Evolutionary conservation across 2,113 vertebrate genomes (phyloP).

Genomic region (Hippoglossus stenolepis): DNA sequence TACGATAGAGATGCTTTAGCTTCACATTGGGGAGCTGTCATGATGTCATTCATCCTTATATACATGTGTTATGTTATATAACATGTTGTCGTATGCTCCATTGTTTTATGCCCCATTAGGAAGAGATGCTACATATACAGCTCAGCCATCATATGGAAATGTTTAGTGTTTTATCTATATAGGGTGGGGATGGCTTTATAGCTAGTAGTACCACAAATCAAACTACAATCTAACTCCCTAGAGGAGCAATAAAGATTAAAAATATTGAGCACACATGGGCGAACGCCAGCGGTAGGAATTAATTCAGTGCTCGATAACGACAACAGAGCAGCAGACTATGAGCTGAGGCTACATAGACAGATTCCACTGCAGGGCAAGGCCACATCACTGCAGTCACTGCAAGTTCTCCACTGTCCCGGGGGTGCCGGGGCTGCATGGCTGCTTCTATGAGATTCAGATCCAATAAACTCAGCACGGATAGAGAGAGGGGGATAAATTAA

Average conservation of each 20-base stretch:
- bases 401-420: constrained; percentile 14
- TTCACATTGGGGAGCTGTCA: not conserved
- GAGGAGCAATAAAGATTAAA: constrained; percentile 17
- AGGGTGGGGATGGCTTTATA: not conserved
- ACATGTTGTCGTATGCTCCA: not conserved
- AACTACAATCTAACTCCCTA: constrained; percentile 18
- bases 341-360: constrained; percentile 17
- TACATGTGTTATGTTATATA: not conserved
- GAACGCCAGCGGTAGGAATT: constrained; percentile 23
- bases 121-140: not conserved
- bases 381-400: constrained; percentile 32
- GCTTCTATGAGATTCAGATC: constrained; percentile 27
- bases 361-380: constrained; percentile 39
- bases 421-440: not conserved
- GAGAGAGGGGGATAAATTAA: constrained; percentile 23
- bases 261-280: constrained; percentile 6
- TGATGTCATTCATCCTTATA: not conserved
- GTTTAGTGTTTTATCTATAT: constrained; percentile 9
- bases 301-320: constrained; percentile 14
- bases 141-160: not conserved
- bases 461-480: constrained; percentile 37
- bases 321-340: constrained; percentile 27
- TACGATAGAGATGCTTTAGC: not conserved
- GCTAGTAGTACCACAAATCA: constrained; percentile 19
- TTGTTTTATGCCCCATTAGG: constrained; percentile 1